Conservation (phyloP, 1,140 invertebrate species). For the Lasioglossum baleicum region DNA sequence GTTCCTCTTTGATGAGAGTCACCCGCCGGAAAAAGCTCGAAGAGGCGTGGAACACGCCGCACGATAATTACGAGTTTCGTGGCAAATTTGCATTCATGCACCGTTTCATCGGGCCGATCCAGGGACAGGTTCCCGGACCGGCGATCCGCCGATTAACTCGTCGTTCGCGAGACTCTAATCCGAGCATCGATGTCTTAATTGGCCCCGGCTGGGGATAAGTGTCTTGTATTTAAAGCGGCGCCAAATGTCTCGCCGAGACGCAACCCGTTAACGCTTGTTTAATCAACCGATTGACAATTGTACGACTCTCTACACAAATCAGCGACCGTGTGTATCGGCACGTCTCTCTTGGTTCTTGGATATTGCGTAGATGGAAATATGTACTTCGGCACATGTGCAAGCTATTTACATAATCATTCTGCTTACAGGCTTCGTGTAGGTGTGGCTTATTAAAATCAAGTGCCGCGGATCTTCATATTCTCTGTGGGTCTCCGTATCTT, state of each 20-base stretch:
- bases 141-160: constrained; percentile 32
- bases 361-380: too few species aligned
- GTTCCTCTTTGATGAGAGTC: constrained; percentile 17
- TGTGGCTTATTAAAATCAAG: too few species aligned
- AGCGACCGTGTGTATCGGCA: too few species aligned
- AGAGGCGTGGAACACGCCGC: not conserved
- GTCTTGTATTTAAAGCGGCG: constrained; percentile 22
- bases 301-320: too few species aligned
- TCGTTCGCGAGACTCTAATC: constrained; percentile 27
- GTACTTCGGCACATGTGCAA: too few species aligned
- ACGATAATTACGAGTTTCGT: constrained; percentile 36
- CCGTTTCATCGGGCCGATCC: constrained; percentile 16
- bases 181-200: constrained; percentile 39
- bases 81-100: constrained; percentile 46
- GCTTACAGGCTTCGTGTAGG: too few species aligned
- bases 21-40: not conserved
- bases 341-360: too few species aligned
- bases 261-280: constrained; percentile 26
- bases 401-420: too few species aligned
- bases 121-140: constrained; percentile 18
- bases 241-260: not conserved
- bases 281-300: too few species aligned
- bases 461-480: too few species aligned
- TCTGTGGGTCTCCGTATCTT: too few species aligned
- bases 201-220: constrained; percentile 8